Evolutionary conservation across 1,140 invertebrate genomes (phyloP).

Genomic region (Tetramorium parvispinum): DNA sequence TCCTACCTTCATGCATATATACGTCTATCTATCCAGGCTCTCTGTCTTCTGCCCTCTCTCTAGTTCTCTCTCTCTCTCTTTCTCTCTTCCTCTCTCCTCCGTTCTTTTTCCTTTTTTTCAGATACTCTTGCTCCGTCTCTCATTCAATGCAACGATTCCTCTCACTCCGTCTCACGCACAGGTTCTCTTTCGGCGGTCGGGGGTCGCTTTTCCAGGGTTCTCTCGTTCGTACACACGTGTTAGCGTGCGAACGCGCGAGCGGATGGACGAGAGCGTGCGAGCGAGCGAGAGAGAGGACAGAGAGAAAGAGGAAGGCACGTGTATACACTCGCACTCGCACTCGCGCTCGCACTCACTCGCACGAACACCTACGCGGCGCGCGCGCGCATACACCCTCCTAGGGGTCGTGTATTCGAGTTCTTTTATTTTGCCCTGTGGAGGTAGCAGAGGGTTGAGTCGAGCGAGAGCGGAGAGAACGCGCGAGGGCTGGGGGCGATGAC

Average conservation of each 20-base stretch:
- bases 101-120: slow-evolving; percentile 7
- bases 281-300: background rate
- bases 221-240: slow-evolving; percentile 64
- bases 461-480: slow-evolving; percentile 72
- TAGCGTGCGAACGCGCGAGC: slow-evolving; percentile 34
- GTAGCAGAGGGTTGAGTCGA: slow-evolving; percentile 74
- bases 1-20: slow-evolving; percentile 73
- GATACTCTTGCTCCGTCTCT: slow-evolving; percentile 35
- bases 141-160: slow-evolving; percentile 29
- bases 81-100: slow-evolving; percentile 10
- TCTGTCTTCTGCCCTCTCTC: slow-evolving; percentile 39
- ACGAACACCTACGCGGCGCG: slow-evolving; percentile 49
- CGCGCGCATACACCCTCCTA: slow-evolving; percentile 61
- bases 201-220: slow-evolving; percentile 78
- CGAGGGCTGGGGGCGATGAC: slow-evolving; percentile 79
- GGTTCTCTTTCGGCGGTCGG: slow-evolving; percentile 69
- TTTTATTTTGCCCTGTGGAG: slow-evolving; percentile 80
- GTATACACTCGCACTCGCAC: slow-evolving; percentile 46
- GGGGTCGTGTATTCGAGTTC: slow-evolving; percentile 79
- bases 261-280: slow-evolving; percentile 37
- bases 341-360: slow-evolving; percentile 38
- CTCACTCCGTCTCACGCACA: slow-evolving; percentile 48
- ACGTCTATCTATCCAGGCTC: slow-evolving; percentile 68
- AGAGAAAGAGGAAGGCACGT: slow-evolving; percentile 24
- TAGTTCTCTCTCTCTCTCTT: background rate